Percentiles rank a stretch among this genome's conserved stretches.
Conservation (phyloP, 92 coral and sea anemone species). For the Siderastrea siderea region DNA sequence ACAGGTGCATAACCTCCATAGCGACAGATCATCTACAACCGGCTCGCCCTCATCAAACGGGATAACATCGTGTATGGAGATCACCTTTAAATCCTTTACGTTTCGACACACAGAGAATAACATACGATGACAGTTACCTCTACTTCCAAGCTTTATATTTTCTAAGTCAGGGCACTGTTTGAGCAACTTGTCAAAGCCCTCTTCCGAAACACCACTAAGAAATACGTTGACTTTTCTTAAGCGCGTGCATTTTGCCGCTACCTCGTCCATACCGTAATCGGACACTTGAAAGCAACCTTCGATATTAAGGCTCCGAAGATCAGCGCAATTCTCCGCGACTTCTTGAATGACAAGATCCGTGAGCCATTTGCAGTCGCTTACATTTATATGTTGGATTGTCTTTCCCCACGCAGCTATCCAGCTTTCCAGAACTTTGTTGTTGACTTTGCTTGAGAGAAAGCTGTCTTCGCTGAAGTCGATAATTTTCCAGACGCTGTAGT, state of each 20-base stretch:
- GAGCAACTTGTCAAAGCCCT: constrained; percentile 75
- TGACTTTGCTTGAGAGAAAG: constrained; percentile 42
- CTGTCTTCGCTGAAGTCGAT: constrained; percentile 77
- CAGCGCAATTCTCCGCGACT: constrained; percentile 71
- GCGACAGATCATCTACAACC: constrained; percentile 73
- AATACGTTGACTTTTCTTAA: constrained; percentile 75
- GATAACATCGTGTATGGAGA: constrained; percentile 83
- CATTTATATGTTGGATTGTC: constrained; percentile 69
- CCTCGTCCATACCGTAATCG: constrained; percentile 41
- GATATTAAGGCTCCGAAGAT: constrained; percentile 74
- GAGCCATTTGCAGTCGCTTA: constrained; percentile 83
- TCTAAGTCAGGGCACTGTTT: constrained; percentile 70
- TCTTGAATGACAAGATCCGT: constrained; percentile 71
- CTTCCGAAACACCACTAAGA: constrained; percentile 75
- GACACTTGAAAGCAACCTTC: constrained; percentile 82
- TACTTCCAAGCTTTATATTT: constrained; percentile 74
- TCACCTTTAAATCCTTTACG: constrained; percentile 47
- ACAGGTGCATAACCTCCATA: constrained; percentile 69
- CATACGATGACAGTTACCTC: constrained; percentile 80
- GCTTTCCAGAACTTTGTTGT: constrained; percentile 59
- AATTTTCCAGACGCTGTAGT: constrained; percentile 87
- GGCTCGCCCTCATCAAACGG: constrained; percentile 83
- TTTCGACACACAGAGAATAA: constrained; percentile 32
- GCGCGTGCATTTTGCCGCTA: constrained; percentile 73
- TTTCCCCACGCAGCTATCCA: constrained; percentile 85